These are phyloP conservation scores for Morone chrysops DNA, from an alignment of 2,113 vertebrate species.

Conservation along the genomic window DNA sequence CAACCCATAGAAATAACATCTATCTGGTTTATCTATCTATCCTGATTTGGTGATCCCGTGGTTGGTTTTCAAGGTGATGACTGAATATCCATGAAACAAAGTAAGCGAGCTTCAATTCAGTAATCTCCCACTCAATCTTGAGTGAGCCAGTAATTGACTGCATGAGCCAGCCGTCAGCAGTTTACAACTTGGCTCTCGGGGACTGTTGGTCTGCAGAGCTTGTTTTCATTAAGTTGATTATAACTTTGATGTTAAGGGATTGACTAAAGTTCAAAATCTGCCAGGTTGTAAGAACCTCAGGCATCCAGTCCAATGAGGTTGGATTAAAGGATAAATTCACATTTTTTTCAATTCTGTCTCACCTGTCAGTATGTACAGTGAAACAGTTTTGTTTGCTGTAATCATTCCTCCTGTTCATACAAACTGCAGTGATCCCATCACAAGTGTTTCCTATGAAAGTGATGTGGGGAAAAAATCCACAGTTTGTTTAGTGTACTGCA, in stretches of 20 bases:
- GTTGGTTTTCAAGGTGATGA: slow-evolving; percentile 1
- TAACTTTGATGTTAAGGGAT: background rate
- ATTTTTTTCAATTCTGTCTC: background rate
- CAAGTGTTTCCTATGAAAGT: background rate
- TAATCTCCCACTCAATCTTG: background rate
- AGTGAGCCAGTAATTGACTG: background rate
- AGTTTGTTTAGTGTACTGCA: background rate
- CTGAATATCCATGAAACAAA: slow-evolving; percentile 12
- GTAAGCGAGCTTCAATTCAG: background rate
- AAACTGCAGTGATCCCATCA: background rate
- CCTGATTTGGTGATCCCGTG: background rate
- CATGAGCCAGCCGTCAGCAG: slow-evolving; percentile 13
- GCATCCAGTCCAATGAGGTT: background rate
- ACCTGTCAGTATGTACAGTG: background rate
- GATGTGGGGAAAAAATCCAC: background rate
- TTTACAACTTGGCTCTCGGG: background rate
- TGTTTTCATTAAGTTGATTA: background rate
- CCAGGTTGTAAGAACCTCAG: background rate
- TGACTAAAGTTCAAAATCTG: background rate
- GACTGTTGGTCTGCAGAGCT: background rate
- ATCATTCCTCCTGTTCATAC: background rate
- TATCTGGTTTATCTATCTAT: too few relatives aligned
- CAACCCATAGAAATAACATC: too few relatives aligned
- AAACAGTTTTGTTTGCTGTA: background rate
- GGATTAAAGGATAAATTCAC: background rate